Conservation (phyloP, 2,888 invertebrate genomes). For the Drosophila neotestacea region DNA sequence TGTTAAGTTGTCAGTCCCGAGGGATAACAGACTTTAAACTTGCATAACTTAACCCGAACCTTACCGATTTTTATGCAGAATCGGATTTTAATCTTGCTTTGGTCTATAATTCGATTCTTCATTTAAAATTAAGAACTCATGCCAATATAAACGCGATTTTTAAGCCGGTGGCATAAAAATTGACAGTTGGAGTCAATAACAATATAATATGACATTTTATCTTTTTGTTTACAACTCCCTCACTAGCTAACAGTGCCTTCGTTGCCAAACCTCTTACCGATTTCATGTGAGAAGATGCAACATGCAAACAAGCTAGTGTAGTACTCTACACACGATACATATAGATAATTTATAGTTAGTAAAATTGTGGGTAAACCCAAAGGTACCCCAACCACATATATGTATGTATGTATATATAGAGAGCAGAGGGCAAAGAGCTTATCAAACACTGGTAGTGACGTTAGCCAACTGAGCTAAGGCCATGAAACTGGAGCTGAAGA, state of each 20-base stretch:
- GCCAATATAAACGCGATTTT: too few relatives aligned
- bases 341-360: conserved; percentile 21
- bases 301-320: conserved; percentile 6
- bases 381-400: conserved; percentile 9
- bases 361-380: conserved; percentile 19
- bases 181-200: too few relatives aligned
- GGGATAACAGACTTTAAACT: too few relatives aligned
- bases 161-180: too few relatives aligned
- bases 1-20: too few relatives aligned
- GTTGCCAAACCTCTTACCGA: not conserved
- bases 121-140: too few relatives aligned
- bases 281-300: not conserved
- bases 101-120: too few relatives aligned
- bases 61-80: too few relatives aligned
- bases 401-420: not conserved
- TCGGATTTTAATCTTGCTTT: too few relatives aligned
- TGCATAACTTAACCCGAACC: too few relatives aligned
- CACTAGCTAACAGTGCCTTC: too few relatives aligned
- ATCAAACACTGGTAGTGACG: conserved; percentile 45
- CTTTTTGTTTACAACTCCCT: conserved; percentile 1
- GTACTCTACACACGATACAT: not conserved
- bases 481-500: conserved; percentile 63
- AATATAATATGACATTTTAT: conserved; percentile 2
- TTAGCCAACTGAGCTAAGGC: conserved; percentile 37
- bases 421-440: conserved; percentile 14